These are phyloP conservation scores for Monodelphis domestica DNA, from an alignment of 2,797 vertebrate species.

Conservation along the genomic window DNA sequence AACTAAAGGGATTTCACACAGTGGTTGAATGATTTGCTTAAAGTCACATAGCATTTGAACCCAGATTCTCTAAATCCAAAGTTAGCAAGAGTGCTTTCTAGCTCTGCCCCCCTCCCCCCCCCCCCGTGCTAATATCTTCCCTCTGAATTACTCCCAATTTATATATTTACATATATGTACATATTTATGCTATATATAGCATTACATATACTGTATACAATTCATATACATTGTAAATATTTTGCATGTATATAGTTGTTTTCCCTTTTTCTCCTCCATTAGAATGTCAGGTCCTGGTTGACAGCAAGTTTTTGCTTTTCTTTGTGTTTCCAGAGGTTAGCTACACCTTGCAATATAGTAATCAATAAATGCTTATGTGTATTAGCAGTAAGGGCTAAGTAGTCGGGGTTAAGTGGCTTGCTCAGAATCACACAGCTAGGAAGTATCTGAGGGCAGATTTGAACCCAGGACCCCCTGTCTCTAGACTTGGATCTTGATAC, in stretches of 20 bases:
- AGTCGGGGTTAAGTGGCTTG: no score
- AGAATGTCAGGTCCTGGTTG: neutral
- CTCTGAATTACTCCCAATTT: neutral
- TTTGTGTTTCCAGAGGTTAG: neutral
- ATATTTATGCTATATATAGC: no score
- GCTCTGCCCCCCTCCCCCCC: accelerated
- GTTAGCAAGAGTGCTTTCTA: neutral
- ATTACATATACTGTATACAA: no score
- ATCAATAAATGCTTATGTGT: neutral
- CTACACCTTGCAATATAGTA: neutral
- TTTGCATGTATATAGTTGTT: neutral
- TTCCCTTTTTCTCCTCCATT: neutral
- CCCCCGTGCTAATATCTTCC: neutral
- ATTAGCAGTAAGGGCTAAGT: no score
- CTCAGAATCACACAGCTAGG: no score
- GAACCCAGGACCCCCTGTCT: no score
- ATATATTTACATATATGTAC: no score
- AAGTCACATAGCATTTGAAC: neutral
- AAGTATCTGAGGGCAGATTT: no score
- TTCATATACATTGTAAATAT: neutral
- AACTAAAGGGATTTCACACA: neutral
- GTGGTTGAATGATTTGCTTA: neutral
- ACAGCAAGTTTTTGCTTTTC: neutral
- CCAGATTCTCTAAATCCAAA: neutral
- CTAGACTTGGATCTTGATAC: no score